Evolutionary conservation across 1,140 invertebrate species (phyloP).

Genomic region (Microvelia longipes): DNA sequence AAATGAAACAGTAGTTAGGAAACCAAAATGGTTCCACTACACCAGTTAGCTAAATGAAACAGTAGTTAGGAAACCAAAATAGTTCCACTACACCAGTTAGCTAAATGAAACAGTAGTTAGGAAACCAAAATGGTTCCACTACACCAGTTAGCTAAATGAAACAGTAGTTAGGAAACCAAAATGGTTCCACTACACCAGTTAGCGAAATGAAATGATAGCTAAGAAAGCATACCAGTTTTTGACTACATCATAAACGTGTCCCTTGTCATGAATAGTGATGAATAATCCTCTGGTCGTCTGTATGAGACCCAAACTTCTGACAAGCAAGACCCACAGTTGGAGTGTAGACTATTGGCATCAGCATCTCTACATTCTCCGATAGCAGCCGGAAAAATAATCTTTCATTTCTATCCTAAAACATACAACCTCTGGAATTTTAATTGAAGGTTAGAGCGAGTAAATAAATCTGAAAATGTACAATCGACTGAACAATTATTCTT

Average conservation of each 20-base stretch:
- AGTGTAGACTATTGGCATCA: slow-evolving; percentile 97
- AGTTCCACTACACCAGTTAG: no score
- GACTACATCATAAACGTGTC: slow-evolving; percentile 76
- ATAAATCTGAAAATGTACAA: slow-evolving; percentile 8
- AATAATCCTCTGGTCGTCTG: slow-evolving; percentile 86
- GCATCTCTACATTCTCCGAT: slow-evolving; percentile 80
- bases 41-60: no score
- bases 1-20: no score
- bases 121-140: no score
- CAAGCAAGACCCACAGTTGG: slow-evolving; percentile 94
- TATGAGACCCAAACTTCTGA: slow-evolving; percentile 92
- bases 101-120: no score
- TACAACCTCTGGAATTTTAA: slow-evolving; percentile 9
- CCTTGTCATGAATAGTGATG: slow-evolving; percentile 90
- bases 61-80: no score
- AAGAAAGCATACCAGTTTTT: slow-evolving; percentile 54
- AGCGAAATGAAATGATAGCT: background rate
- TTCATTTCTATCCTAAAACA: slow-evolving; percentile 85
- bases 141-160: no score
- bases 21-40: no score
- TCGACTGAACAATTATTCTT: background rate
- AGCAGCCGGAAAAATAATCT: slow-evolving; percentile 87
- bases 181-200: no score
- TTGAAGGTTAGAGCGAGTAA: slow-evolving; percentile 8
- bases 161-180: no score